phyloP scores from a whole-genome alignment of 2,888 invertebrate species.

The Smittia sp. region DNA sequence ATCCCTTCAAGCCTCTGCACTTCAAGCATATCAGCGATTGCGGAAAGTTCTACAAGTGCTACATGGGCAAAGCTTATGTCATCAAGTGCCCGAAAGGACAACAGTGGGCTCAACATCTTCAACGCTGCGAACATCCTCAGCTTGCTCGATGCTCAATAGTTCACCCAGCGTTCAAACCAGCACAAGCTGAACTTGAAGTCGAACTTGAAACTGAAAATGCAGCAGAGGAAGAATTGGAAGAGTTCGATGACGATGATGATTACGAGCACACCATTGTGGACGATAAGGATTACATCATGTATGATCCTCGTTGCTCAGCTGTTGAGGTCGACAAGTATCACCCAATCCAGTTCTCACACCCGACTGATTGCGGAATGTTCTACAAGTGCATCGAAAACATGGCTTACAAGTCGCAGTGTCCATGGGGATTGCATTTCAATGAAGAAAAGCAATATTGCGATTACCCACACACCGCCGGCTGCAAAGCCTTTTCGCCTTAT shows the following conservation, averaged over 20 bases:
- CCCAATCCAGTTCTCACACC: constrained; percentile 27
- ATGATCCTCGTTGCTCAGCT: neutral
- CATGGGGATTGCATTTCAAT: neutral
- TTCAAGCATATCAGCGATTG: constrained; percentile 20
- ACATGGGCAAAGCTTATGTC: constrained; percentile 35
- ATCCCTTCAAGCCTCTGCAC: constrained; percentile 30
- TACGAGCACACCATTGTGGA: neutral
- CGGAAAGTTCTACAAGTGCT: constrained; percentile 33
- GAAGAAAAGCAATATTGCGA: neutral
- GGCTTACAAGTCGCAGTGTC: constrained; percentile 17
- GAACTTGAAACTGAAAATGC: neutral
- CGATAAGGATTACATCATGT: neutral
- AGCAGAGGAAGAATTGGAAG: neutral
- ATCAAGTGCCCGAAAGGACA: constrained; percentile 33
- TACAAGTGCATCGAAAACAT: constrained; percentile 24
- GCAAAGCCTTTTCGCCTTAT: neutral
- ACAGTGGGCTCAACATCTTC: constrained; percentile 13
- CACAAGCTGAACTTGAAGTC: neutral
- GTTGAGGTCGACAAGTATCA: neutral
- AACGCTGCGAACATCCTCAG: constrained; percentile 28
- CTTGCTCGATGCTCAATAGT: neutral
- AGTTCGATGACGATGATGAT: neutral
- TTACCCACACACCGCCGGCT: neutral
- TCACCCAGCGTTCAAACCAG: neutral
- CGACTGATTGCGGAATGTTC: constrained; percentile 18